Base-by-base conservation (phyloP, 1,140 invertebrate genomes). In the Drosophila pallidifrons region DNA sequence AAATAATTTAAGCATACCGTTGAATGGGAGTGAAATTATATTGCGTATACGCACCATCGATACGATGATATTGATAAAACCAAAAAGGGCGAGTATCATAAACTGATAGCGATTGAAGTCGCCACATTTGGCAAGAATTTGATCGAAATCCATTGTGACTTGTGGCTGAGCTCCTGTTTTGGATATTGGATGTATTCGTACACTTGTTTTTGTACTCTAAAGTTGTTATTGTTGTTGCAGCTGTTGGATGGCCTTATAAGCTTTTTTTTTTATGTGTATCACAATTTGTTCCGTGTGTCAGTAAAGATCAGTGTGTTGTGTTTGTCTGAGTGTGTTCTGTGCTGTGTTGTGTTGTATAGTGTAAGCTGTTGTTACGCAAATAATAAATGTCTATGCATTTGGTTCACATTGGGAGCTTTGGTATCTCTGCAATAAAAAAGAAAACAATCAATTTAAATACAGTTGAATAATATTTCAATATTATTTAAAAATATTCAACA, bases 91-190 rank as follows among this genome's bases (percentile, higher is more conserved):
- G 82, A 95, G 94, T 41, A 95, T 91, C 52, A 94, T 89, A 63
- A 93, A 93, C 81, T 96, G 95, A 91, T 94, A 95, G 43, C 91
- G 89, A 60, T 94, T 94, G 77, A 95, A 95, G 76, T 95, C 94
- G 13, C 95, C 95, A 38, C 94, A 94, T 76, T 94, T 93, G 43
- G 92, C 82, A 46, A 95, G 89, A 81, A 95, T 94, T 43, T 93
- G 93, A 91, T 95, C 95, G 59, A 95, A 94, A 81, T 95, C 94
- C 81, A 94, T 92, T 45, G 71, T 85, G 64, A 61, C 52, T 66
- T 38, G 0, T 38, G 6, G 32, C 30, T 38, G 43, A 54, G 13
- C 46, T 41, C 16, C 41, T 55, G 13, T 28, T 64, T 47, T 75
- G 8, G 8, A 68, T 52, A 15, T 35, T 55, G 5, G 45, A 28